Base-by-base conservation (phyloP, 2,888 invertebrate genomes). In the Acanthosepion esculentum region DNA sequence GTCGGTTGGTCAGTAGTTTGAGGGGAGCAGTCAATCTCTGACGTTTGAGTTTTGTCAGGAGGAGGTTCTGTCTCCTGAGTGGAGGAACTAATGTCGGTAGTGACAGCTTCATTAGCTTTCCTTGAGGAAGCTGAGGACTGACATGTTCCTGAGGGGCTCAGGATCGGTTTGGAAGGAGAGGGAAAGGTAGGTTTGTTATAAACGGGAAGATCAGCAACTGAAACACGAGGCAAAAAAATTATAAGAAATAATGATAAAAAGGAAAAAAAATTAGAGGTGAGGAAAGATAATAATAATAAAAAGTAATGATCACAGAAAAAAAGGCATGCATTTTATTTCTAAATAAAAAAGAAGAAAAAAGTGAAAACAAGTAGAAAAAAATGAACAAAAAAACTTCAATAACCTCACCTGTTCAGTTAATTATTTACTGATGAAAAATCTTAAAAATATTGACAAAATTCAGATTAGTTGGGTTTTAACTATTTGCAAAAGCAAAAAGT, bases 131-230 rank as follows among this genome's bases (percentile, higher is more conserved):
- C 48, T 64, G 94, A 55, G 59, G 94, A 94, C 55, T 94, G 94
- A 64, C 59, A 53, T 15, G 53, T 94, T 94, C 94, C 94, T n/a
- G 53, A 59, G 55, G 94, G 94, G 48, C 94, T 94, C 53, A 41
- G 64, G 94, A 29, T 64, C 48, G 94, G 94, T 33, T 94, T 94
- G 94, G 94, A 94, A 94, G 94, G 94, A 94, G 94, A 55, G 94
- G 94, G 94, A 55, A 55, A 94, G 64, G 55, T 94, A 48, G 94
- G 94, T 94, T 94, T 94, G 91, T 94, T 95, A 94, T 95, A 95
- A 48, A 94, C 94, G 48, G 95, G 95, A 91, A 95, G 94, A 94
- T 95, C 95, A 29, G 94, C 94, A 91, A 94, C 95, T 95, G 94
- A 94, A 94, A 94, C 53, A 55, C 26, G 91, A 55, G 91, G 93